Evolutionary conservation across 64 coral and sea anemone species (phyloP), one percentile per base, ranked within the genome.

Genomic region (Astreopora myriophthalma): DNA sequence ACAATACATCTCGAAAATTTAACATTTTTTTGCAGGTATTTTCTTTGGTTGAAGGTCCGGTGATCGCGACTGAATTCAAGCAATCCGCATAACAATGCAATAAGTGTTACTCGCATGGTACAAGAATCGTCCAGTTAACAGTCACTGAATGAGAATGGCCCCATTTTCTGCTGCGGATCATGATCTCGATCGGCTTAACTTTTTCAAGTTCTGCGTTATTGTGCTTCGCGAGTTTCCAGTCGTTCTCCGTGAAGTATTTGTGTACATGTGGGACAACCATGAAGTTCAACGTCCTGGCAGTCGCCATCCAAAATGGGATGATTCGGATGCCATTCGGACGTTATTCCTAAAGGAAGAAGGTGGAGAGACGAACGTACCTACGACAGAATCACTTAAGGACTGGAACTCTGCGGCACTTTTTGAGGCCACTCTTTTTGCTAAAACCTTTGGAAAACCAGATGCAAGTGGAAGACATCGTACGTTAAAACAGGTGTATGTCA

Each of bases 351-450:
- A 22, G 6, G 35, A 30, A 19, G 89, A 84, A 71, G 64, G 13
- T 74, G 44, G 42, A 10, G 42, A 70, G 19, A 89, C 61, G 2
- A 90, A 69, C 6, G 25, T 77, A 51, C 77, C 88, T 19, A 70
- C 58, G 6, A 17, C 10, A 22, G 19, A 73, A 16, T 73, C 78
- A 8, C 23, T 40, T 8, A n/a, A 73, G 42, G 48, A 91, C 31
- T 91, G 89, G 89, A 79, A 84, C 44, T 52, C 66, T 22, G 55
- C 89, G 14, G 68, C 67, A 1, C 44, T 91, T 12, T 84, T 84
- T 19, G 30, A 84, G 26, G 79, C 79, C 34, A 84, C 77, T 39
- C 68, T 85, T 32, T 81, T 35, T 49, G 35, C 88, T 16, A 30
- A 90, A 23, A 90, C 36, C 12, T 81, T 90, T 81, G 61, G 36